Conservation (phyloP, 2,797 vertebrate species). For the Hephaestus fuliginosus region DNA sequence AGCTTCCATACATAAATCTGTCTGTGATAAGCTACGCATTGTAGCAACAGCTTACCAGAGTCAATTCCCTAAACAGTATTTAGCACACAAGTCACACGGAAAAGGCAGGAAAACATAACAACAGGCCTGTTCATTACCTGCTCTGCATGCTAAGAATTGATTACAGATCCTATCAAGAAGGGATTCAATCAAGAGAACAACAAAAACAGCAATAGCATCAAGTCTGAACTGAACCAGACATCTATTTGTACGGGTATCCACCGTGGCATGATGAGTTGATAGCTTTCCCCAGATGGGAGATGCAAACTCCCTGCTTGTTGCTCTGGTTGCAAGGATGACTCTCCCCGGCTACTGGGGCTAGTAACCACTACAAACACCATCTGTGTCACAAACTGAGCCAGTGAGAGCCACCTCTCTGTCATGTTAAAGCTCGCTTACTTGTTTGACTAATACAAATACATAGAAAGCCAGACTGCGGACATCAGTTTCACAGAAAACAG, state of each 20-base stretch:
- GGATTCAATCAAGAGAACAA: slow-evolving; percentile 53
- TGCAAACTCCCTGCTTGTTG: slow-evolving; percentile 76
- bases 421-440: background rate
- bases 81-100: background rate
- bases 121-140: slow-evolving; percentile 19
- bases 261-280: slow-evolving; percentile 57
- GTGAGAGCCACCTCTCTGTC: slow-evolving; percentile 38
- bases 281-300: slow-evolving; percentile 55
- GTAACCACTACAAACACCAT: slow-evolving; percentile 85
- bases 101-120: slow-evolving; percentile 7
- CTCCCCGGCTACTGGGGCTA: slow-evolving; percentile 76
- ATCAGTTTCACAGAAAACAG: background rate
- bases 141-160: slow-evolving; percentile 37
- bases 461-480: background rate
- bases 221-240: slow-evolving; percentile 20
- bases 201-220: slow-evolving; percentile 16
- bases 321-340: slow-evolving; percentile 79
- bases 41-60: background rate
- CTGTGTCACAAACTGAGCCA: slow-evolving; percentile 50
- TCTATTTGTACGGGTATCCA: slow-evolving; percentile 45
- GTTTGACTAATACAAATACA: slow-evolving; percentile 19
- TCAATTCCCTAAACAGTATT: background rate
- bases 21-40: background rate
- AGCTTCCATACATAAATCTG: background rate
- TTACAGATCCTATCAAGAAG: slow-evolving; percentile 37